Evolutionary conservation across 2,888 invertebrate species (phyloP), one percentile per base, ranked within the genome.

Genomic region (Volucella inanis): DNA sequence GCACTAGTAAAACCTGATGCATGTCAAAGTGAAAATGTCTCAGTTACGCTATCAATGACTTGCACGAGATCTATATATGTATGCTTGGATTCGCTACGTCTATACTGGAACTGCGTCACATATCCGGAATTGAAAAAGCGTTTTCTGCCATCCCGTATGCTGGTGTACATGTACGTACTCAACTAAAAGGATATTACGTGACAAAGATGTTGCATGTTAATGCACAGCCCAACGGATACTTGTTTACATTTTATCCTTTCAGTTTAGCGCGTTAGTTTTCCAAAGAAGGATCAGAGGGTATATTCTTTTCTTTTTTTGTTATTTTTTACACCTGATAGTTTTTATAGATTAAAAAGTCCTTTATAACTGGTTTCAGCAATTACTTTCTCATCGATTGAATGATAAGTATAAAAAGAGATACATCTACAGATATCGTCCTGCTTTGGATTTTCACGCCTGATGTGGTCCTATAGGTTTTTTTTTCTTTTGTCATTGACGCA

Each of bases 1-100:
- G 77, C 78, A 68, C 78, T 83, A n/a, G n/a, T n/a, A 52, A 83
- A 68, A 72, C 78, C 67, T 67, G 62, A 77, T 76, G 72, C 55
- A 62, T 62, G 67, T 50, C 50, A 61, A 83, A 62, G 61, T 38
- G 59, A 65, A 59, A 70, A 59, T 52, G 50, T 67, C 39, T 49
- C 61, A 68, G 43, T 77, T 45, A 70, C 47, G 52, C 39, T 65
- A 67, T 78, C 78, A 72, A 67, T 67, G 82, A 68, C 82, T 78
- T 78, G 67, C 77, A 72, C 77, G 61, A 49, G 49, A 55, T 67
- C 10, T 55, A 22, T 6, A 31, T 31, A 6, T 6, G 6, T 31
- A 31, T 31, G 6, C 2, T 31, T 6, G 31, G 4, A 31, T 31
- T 31, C 6, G 31, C 6, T 31, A 31, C 1, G 4, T 31, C 1